These are phyloP conservation scores for Varanus komodoensis DNA, from an alignment of 2,113 vertebrate species.

Conservation along the genomic window DNA sequence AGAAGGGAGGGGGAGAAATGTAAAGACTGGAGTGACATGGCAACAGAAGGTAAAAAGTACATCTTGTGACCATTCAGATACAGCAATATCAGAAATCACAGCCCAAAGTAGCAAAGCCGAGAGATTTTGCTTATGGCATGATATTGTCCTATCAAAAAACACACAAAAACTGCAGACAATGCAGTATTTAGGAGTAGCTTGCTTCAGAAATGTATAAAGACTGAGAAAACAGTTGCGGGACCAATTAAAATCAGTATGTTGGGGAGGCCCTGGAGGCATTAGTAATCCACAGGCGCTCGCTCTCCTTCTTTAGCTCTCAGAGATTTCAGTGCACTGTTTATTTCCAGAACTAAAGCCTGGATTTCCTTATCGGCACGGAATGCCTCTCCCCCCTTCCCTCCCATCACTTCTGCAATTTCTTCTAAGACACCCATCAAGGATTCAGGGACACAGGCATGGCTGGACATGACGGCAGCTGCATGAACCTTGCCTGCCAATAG, in stretches of 20 bases:
- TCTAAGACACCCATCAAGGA: not conserved
- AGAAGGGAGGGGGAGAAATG: not conserved
- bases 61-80: not conserved
- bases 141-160: not conserved
- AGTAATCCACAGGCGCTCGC: not conserved
- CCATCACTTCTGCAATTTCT: not conserved
- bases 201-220: not conserved
- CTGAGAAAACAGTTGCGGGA: not conserved
- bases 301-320: constrained; percentile 1
- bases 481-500: constrained; percentile 6
- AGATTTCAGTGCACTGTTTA: constrained; percentile 8
- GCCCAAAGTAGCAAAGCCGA: not conserved
- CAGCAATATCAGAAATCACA: not conserved
- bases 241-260: not conserved
- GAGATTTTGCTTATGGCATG: no score
- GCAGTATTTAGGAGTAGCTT: not conserved
- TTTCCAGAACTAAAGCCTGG: constrained; percentile 5
- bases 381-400: not conserved
- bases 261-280: not conserved
- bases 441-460: not conserved
- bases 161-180: not conserved
- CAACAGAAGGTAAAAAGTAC: not conserved
- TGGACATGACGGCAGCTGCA: not conserved
- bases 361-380: constrained; percentile 10
- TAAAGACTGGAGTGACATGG: not conserved